Conservation (phyloP, 2,797 vertebrate species). For the Brachymystax lenok region DNA sequence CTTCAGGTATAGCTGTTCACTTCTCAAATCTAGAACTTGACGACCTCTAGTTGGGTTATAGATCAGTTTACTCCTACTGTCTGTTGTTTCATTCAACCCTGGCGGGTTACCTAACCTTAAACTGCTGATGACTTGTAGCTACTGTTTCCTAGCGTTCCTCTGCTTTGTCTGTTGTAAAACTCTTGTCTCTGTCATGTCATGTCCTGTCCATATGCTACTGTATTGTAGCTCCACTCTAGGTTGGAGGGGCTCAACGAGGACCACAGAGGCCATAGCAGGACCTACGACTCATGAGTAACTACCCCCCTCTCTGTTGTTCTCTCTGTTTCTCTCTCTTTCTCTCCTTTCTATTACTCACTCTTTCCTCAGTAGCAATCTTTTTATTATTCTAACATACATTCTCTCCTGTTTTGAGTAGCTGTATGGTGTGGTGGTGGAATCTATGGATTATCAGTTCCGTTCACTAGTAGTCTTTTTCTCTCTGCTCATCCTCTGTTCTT, state of each 20-base stretch:
- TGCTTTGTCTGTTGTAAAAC: background rate
- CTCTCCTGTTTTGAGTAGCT: background rate
- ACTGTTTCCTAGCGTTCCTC: background rate
- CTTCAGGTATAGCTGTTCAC: background rate
- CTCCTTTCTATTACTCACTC: too few relatives aligned
- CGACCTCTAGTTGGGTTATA: too few relatives aligned
- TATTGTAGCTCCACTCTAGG: slow-evolving; percentile 1
- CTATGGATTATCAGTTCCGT: background rate
- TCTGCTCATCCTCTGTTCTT: background rate
- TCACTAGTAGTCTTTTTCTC: background rate
- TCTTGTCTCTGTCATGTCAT: background rate
- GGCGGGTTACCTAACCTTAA: background rate
- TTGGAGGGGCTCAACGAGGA: slow-evolving; percentile 2
- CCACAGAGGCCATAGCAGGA: background rate
- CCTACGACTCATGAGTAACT: background rate
- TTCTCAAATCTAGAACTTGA: too few relatives aligned
- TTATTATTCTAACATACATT: background rate
- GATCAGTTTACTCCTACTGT: background rate
- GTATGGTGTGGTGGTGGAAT: background rate
- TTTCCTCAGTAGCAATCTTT: background rate
- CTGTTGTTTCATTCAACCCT: background rate
- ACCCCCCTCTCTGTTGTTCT: background rate
- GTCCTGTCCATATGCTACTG: background rate
- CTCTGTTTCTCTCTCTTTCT: background rate
- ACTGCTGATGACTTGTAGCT: background rate